Evolutionary conservation across 2,888 invertebrate genomes (phyloP).

Genomic region (Drosophila borborema): DNA sequence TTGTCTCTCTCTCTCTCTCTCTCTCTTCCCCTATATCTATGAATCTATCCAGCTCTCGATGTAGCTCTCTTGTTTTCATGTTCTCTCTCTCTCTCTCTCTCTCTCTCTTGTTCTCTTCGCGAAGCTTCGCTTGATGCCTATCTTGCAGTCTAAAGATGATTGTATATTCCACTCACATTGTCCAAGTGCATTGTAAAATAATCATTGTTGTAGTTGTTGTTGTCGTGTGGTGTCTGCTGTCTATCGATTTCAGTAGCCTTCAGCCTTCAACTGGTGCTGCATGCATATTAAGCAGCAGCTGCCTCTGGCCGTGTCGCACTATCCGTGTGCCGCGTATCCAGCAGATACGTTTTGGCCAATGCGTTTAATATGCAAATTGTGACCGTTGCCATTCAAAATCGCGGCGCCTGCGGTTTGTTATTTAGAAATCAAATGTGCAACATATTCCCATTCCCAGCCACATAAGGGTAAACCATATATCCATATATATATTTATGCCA

Average conservation of each 20-base stretch:
- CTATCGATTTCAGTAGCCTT: conserved; percentile 78
- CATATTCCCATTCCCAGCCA: not conserved
- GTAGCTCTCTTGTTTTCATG: not conserved
- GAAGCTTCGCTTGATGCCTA: conserved; percentile 25
- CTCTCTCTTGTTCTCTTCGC: conserved; percentile 1
- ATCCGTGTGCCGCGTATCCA: conserved; percentile 17
- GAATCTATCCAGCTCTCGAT: too few relatives aligned
- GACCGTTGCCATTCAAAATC: conserved; percentile 66
- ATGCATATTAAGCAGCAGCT: conserved; percentile 67
- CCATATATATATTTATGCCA: conserved; percentile 1
- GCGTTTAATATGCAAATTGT: conserved; percentile 60
- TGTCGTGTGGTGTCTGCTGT: conserved; percentile 45
- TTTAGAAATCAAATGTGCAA: conserved; percentile 33
- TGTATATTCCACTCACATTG: conserved; percentile 68
- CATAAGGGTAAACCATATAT: conserved; percentile 3
- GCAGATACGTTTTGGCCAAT: conserved; percentile 44
- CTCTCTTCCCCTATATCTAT: too few relatives aligned
- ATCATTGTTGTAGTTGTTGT: conserved; percentile 31
- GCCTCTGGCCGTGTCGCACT: conserved; percentile 9
- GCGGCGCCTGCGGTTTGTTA: conserved; percentile 48
- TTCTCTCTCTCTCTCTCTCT: too few relatives aligned
- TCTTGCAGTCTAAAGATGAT: conserved; percentile 39
- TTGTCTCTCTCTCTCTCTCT: too few relatives aligned
- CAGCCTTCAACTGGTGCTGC: conserved; percentile 69
- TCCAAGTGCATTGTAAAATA: conserved; percentile 62